These are phyloP conservation scores for Eurytoma adleriae DNA, from an alignment of 2,888 invertebrate genomes.

Conservation along the genomic window DNA sequence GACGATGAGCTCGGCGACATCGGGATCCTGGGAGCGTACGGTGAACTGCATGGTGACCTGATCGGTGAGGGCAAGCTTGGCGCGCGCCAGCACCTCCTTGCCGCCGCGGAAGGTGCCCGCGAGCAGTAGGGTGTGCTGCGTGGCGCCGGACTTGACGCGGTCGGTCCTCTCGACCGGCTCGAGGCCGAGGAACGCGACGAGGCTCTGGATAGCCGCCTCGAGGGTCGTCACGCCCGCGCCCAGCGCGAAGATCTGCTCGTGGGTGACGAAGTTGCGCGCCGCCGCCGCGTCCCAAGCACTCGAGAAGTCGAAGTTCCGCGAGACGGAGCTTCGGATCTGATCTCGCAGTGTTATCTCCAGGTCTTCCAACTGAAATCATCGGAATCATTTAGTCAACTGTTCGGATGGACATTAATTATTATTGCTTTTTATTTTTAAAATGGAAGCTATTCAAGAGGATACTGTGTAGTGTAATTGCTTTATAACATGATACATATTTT, in stretches of 20 bases:
- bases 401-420: no score
- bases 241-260: constrained; percentile 95
- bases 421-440: no score
- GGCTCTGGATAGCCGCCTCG: constrained; percentile 90
- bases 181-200: constrained; percentile 89
- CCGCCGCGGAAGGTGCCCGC: constrained; percentile 95
- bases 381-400: constrained; percentile 22
- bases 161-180: constrained; percentile 91
- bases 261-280: constrained; percentile 79
- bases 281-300: constrained; percentile 84
- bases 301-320: constrained; percentile 75
- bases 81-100: constrained; percentile 90
- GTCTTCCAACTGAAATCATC: constrained; percentile 86
- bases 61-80: constrained; percentile 87
- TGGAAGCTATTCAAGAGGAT: no score
- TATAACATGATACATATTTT: no score
- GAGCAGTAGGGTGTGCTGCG: constrained; percentile 87
- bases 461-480: no score
- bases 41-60: constrained; percentile 97
- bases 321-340: constrained; percentile 85
- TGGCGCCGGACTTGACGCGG: constrained; percentile 88
- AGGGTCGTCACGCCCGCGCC: constrained; percentile 85
- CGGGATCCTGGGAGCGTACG: constrained; percentile 90
- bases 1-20: constrained; percentile 91
- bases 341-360: constrained; percentile 90